A percentile compares a stretch with the other conserved stretches of the same genome.
These are phyloP conservation scores for Zaprionus capensis DNA, from an alignment of 1,140 invertebrate species.

Conservation along the genomic window DNA sequence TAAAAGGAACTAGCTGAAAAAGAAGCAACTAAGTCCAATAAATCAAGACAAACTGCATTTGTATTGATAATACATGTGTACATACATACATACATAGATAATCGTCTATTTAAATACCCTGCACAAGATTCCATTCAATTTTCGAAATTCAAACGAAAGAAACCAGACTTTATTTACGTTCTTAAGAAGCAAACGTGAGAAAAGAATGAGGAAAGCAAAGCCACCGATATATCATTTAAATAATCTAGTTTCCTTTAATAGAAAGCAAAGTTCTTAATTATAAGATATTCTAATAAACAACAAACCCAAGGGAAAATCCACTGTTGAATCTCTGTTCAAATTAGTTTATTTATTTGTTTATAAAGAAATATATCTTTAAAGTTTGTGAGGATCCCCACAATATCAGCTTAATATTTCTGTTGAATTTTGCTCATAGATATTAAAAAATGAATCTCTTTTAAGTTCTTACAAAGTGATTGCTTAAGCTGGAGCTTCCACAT, in stretches of 20 bases:
- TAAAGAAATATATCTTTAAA: too few species aligned
- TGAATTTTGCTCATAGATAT: background rate
- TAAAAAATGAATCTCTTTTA: background rate
- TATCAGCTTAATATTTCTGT: background rate
- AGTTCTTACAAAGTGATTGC: background rate
- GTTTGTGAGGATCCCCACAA: too few species aligned
- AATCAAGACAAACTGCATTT: slow-evolving; percentile 53
- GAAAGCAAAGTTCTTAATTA: too few species aligned
- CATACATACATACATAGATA: slow-evolving; percentile 21
- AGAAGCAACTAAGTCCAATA: slow-evolving; percentile 54
- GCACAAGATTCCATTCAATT: slow-evolving; percentile 16
- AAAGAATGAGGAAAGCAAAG: background rate
- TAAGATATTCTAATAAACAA: too few species aligned
- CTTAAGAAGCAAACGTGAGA: background rate
- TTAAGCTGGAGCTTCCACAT: background rate
- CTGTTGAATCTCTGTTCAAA: too few species aligned
- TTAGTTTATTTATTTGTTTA: too few species aligned
- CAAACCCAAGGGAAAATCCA: too few species aligned
- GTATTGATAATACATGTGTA: slow-evolving; percentile 43
- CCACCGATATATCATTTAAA: background rate
- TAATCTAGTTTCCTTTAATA: too few species aligned
- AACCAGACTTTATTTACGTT: background rate
- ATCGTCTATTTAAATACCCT: slow-evolving; percentile 43
- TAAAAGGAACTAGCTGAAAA: slow-evolving; percentile 52
- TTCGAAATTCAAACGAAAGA: slow-evolving; percentile 1